Percentiles rank a stretch among this genome's conserved stretches.
Evolutionary conservation across 2,888 invertebrate species (phyloP).

Genomic region (Erebia epiphron): DNA sequence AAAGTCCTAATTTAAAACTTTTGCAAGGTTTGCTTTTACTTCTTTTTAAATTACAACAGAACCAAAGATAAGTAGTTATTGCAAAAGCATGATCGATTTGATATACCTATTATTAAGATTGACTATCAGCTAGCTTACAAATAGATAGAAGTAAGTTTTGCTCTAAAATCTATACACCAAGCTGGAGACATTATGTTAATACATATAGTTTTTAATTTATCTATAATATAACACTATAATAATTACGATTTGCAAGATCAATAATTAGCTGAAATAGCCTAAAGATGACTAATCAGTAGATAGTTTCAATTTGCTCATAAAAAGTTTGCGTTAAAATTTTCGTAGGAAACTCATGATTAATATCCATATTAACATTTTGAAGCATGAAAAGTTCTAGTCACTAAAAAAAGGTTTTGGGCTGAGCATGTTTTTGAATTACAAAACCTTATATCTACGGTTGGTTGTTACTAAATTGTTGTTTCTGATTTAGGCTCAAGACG

Average conservation of each 20-base stretch:
- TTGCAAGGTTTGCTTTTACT: conserved; percentile 25
- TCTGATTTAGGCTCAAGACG: conserved; percentile 81
- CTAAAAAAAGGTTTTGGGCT: conserved; percentile 17
- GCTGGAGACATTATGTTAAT: conserved; percentile 9
- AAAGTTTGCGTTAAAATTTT: conserved; percentile 11
- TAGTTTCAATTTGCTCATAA: conserved; percentile 13
- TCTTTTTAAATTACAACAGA: conserved; percentile 20
- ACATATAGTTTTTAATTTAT: not conserved
- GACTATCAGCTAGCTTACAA: conserved; percentile 9
- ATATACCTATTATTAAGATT: not conserved
- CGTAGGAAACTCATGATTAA: conserved; percentile 1
- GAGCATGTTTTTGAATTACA: conserved; percentile 26
- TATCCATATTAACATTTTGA: conserved; percentile 14
- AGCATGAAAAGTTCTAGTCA: conserved; percentile 20
- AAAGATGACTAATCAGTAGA: conserved; percentile 11
- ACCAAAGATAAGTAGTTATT: conserved; percentile 13
- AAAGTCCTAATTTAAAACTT: conserved; percentile 19
- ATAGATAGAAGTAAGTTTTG: conserved; percentile 1
- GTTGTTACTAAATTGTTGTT: conserved; percentile 9
- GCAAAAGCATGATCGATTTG: conserved; percentile 23
- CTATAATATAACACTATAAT: not conserved
- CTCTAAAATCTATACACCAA: not conserved
- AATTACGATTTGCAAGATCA: not conserved
- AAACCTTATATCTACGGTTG: not conserved
- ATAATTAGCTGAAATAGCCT: conserved; percentile 21